These are phyloP conservation scores for Eueremaeus valkanovi DNA, from an alignment of 2,888 invertebrate genomes.

Conservation along the genomic window DNA sequence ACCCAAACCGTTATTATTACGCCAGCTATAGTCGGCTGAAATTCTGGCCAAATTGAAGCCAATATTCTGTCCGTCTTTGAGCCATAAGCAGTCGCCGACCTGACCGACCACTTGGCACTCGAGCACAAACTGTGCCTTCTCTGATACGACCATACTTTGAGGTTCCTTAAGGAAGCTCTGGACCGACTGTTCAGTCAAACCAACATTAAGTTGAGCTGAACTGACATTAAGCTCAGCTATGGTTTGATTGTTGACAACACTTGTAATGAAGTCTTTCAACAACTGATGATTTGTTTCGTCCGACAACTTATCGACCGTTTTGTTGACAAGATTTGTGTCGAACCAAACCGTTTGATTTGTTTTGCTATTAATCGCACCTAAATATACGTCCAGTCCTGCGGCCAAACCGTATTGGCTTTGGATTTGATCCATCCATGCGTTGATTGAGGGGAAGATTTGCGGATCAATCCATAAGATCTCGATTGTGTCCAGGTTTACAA, in stretches of 20 bases:
- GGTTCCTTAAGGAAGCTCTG: conserved; percentile 44
- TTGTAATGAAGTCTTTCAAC: conserved; percentile 44
- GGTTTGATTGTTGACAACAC: conserved; percentile 35
- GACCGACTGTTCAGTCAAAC: conserved; percentile 11
- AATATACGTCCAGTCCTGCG: not conserved
- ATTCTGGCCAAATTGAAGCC: conserved; percentile 43
- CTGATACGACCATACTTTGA: conserved; percentile 39
- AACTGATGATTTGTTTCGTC: conserved; percentile 42
- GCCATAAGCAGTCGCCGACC: conserved; percentile 45
- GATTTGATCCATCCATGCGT: conserved; percentile 24
- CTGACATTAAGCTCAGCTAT: conserved; percentile 37
- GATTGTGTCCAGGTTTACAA: conserved; percentile 31
- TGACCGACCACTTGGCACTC: conserved; percentile 44
- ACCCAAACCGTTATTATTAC: conserved; percentile 37
- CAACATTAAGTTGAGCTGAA: conserved; percentile 1
- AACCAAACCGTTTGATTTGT: conserved; percentile 41
- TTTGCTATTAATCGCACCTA: not conserved
- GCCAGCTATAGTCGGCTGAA: conserved; percentile 42
- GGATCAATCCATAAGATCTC: conserved; percentile 46
- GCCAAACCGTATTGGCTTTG: not conserved
- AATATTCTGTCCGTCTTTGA: conserved; percentile 44
- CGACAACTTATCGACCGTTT: conserved; percentile 42
- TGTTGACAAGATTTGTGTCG: conserved; percentile 42
- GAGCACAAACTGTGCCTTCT: conserved; percentile 41
- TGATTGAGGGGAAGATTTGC: conserved; percentile 44